Percentiles rank a stretch among this genome's conserved stretches.
These are phyloP conservation scores for Chelon auratus DNA, from an alignment of 2,797 vertebrate species.

Conservation along the genomic window DNA sequence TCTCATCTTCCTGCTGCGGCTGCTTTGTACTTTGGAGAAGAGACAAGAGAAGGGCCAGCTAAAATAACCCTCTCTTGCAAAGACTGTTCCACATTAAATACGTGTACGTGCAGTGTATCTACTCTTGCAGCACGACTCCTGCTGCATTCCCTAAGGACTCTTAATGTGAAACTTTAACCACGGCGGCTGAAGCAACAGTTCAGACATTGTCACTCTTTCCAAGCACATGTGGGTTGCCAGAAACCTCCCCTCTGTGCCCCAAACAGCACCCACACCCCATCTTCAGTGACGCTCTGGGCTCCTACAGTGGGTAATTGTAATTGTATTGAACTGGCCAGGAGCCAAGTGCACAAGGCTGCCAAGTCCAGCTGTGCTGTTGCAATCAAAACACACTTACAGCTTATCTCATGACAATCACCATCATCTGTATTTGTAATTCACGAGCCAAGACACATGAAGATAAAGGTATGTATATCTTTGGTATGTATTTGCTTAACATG, in stretches of 20 bases:
- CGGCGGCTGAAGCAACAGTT: slow-evolving; percentile 29
- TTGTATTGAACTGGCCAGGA: slow-evolving; percentile 71
- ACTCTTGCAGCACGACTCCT: slow-evolving; percentile 1
- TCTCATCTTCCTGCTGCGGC: slow-evolving; percentile 38
- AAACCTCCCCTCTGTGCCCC: slow-evolving; percentile 36
- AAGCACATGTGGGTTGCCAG: slow-evolving; percentile 47
- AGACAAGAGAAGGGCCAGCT: slow-evolving; percentile 5
- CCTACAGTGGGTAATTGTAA: slow-evolving; percentile 66
- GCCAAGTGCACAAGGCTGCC: slow-evolving; percentile 62
- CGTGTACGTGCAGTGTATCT: slow-evolving; percentile 15
- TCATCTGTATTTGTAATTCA: slow-evolving; percentile 43
- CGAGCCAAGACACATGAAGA: slow-evolving; percentile 30
- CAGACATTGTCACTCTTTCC: slow-evolving; percentile 37
- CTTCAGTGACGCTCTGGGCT: slow-evolving; percentile 51
- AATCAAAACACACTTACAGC: slow-evolving; percentile 69
- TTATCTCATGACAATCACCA: slow-evolving; percentile 57
- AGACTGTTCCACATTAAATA: slow-evolving; percentile 4
- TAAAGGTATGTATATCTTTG: slow-evolving; percentile 32
- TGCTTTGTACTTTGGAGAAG: slow-evolving; percentile 26
- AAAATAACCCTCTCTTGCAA: slow-evolving; percentile 9
- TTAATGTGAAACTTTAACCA: slow-evolving; percentile 46
- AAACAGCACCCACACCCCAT: slow-evolving; percentile 41
- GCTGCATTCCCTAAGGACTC: slow-evolving; percentile 32
- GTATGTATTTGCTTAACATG: slow-evolving; percentile 26
- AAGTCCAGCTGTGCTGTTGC: slow-evolving; percentile 65